Evolutionary conservation across 1,140 invertebrate species (phyloP), one percentile per base, ranked within the genome.

Genomic region (Drosophila parabipectinata): DNA sequence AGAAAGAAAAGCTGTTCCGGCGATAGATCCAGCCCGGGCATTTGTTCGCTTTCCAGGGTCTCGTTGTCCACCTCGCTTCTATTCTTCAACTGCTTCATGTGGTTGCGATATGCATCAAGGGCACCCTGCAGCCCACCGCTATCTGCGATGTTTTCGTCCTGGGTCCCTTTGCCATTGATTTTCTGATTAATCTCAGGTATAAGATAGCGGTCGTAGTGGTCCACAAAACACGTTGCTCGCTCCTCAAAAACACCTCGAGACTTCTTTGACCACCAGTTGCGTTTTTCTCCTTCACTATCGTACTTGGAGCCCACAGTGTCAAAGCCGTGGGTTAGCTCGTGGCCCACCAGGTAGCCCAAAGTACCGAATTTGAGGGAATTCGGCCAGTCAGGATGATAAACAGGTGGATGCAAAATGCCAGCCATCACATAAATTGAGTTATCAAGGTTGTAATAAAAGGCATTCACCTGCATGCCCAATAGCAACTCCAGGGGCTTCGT

Each of bases 361-460:
- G 88, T 91, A 21, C 89, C 89, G 24, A 75, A 91, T 72, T 91
- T 91, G 1, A 91, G 44, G 0, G 89, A 77, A 10, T 89, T 67
- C 1, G 90, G 90, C 90, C 90, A 91, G 1, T 53, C 51, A 2
- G 73, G 73, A 80, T 98, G 96, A 92, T 97, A 99, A 81, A 98
- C 98, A 0, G 98, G 98, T 60, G 96, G 94, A 88, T 99, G 98
- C 0, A 99, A 93, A 58, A 99, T 98, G 2, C 98, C 98, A 21
- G 98, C 98, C 90, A 90, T 90, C 0, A 90, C 90, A 58, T 85
- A 85, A 1, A 91, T 90, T 0, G 85, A 81, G 30, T 91, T 91
- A 28, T 91, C 90, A 5, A 90, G 8, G 7, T 80, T 89, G 51
- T 89, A 91, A 30, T 91, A 91, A 37, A 91, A 91, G 1, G 90